These are phyloP conservation scores for Thereva unica DNA, from an alignment of 2,888 invertebrate genomes.

Conservation along the genomic window DNA sequence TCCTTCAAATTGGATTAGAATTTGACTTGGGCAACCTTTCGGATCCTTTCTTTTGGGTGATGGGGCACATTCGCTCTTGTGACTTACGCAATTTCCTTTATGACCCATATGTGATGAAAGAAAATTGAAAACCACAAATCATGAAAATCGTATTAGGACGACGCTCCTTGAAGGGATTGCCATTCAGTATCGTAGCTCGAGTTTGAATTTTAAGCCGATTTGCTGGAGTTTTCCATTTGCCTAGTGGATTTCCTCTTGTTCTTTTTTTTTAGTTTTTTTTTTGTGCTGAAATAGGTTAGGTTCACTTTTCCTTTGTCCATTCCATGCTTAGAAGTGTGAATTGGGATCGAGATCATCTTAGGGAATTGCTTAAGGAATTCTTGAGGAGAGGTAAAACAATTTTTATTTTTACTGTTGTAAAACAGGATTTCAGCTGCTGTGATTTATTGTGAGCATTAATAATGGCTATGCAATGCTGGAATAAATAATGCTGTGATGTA, in stretches of 20 bases:
- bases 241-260: background rate
- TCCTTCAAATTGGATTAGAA: conserved; percentile 37
- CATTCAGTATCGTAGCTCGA: conserved; percentile 24
- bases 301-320: conserved; percentile 10
- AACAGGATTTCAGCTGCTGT: too few relatives aligned
- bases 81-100: conserved; percentile 35
- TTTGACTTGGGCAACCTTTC: conserved; percentile 29
- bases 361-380: too few relatives aligned
- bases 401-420: too few relatives aligned
- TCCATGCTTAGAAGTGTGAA: conserved; percentile 9
- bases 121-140: conserved; percentile 38
- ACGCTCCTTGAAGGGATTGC: conserved; percentile 16
- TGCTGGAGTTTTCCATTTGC: conserved; percentile 23
- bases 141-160: conserved; percentile 36
- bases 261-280: too few relatives aligned
- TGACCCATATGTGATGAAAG: conserved; percentile 23
- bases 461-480: too few relatives aligned
- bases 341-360: background rate
- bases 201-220: conserved; percentile 34
- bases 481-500: too few relatives aligned
- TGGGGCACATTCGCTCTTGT: conserved; percentile 16
- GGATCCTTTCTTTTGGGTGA: conserved; percentile 21
- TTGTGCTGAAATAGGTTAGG: background rate
- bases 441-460: too few relatives aligned
- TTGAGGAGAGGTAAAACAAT: too few relatives aligned